phyloP scores from a whole-genome alignment of 2,888 invertebrate genomes.

The Herminia tarsipennalis region DNA sequence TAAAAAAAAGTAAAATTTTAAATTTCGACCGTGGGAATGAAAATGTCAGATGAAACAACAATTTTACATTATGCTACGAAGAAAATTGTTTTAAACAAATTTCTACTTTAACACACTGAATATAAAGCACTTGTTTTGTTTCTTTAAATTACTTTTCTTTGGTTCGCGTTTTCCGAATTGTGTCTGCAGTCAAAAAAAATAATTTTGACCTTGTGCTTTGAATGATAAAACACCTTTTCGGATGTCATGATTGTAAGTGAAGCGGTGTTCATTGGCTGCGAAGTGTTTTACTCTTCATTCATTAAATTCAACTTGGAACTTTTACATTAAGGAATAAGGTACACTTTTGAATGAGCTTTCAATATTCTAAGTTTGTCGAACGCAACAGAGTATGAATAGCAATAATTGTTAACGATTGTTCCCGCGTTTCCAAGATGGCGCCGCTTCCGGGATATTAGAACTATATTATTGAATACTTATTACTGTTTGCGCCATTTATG shows the following conservation, averaged over 20 bases:
- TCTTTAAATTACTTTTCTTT: constrained; percentile 13
- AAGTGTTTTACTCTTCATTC: constrained; percentile 32
- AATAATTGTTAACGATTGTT: constrained; percentile 44
- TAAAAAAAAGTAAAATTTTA: constrained; percentile 28
- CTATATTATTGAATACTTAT: constrained; percentile 39
- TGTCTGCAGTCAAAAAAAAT: constrained; percentile 5
- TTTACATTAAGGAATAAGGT: constrained; percentile 3
- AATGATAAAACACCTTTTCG: constrained; percentile 19
- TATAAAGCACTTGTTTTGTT: constrained; percentile 23
- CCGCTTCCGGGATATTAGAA: constrained; percentile 47
- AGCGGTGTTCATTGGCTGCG: constrained; percentile 20
- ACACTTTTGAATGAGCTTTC: constrained; percentile 8
- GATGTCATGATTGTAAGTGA: constrained; percentile 6
- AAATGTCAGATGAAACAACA: constrained; percentile 32
- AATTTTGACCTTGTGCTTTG: constrained; percentile 11
- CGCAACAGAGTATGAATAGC: constrained; percentile 42
- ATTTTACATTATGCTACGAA: constrained; percentile 7
- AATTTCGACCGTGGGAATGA: constrained; percentile 46
- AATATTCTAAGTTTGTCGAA: constrained; percentile 27
- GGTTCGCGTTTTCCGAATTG: constrained; percentile 18
- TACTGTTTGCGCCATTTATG: constrained; percentile 34
- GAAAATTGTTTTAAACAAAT: constrained; percentile 5
- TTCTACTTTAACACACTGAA: constrained; percentile 16
- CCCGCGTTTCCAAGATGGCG: constrained; percentile 40
- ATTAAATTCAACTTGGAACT: constrained; percentile 18